Conservation (phyloP, 2,888 invertebrate species). For the Trissoscelio sp. region DNA sequence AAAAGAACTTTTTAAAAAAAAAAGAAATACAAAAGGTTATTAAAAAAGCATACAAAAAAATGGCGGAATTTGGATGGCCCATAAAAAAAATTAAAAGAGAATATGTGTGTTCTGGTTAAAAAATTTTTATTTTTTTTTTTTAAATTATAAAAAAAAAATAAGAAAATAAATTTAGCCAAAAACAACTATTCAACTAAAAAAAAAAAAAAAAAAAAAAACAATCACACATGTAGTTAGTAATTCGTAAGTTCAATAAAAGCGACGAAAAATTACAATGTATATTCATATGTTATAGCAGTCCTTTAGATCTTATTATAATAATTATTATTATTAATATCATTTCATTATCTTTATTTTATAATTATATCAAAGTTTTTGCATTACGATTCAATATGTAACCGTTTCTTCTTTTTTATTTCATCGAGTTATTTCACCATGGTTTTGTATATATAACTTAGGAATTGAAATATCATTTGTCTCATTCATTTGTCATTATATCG, state of each 20-base stretch:
- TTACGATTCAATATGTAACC: background rate
- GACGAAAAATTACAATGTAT: conserved; percentile 44
- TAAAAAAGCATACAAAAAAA: too few species aligned
- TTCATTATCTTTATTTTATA: background rate
- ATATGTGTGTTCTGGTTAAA: too few species aligned
- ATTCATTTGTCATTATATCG: conserved; percentile 3
- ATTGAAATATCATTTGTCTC: background rate
- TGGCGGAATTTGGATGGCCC: too few species aligned
- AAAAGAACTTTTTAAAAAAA: too few species aligned
- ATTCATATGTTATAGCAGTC: conserved; percentile 39
- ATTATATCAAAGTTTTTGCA: too few species aligned
- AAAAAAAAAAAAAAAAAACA: conserved; percentile 70
- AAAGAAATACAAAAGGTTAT: too few species aligned
- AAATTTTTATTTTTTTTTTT: too few species aligned
- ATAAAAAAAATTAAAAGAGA: too few species aligned
- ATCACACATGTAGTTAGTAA: conserved; percentile 80
- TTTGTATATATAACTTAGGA: conserved; percentile 25
- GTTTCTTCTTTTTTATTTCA: conserved; percentile 7
- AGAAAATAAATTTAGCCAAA: conserved; percentile 65
- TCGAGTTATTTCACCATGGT: conserved; percentile 3
- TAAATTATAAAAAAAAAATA: background rate
- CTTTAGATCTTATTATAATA: conserved; percentile 4
- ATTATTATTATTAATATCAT: conserved; percentile 10
- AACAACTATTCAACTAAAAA: conserved; percentile 73
- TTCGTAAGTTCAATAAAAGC: conserved; percentile 80